These are phyloP conservation scores for Xenotilapia flavipinnis DNA, from an alignment of 2,113 vertebrate genomes.

Conservation along the genomic window DNA sequence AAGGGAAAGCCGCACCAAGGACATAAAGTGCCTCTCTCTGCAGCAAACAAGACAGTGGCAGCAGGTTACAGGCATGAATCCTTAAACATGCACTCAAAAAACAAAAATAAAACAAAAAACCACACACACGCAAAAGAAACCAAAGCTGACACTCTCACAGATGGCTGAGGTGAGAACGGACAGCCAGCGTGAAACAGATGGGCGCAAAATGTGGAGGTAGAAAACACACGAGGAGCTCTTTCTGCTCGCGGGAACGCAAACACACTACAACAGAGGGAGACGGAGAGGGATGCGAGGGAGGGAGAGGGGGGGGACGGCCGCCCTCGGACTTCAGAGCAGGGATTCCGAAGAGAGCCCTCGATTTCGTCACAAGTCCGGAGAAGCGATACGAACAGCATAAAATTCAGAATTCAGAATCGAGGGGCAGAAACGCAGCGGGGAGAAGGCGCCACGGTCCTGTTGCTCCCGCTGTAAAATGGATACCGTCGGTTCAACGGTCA, in stretches of 20 bases:
- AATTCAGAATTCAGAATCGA: not conserved
- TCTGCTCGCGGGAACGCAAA: not conserved
- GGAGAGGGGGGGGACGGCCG: not conserved
- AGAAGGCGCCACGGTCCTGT: slow-evolving; percentile 26
- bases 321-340: slow-evolving; percentile 45
- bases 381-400: not conserved
- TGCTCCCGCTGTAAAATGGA: slow-evolving; percentile 51
- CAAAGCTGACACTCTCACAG: slow-evolving; percentile 48
- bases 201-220: slow-evolving; percentile 38
- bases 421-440: not conserved
- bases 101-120: not conserved
- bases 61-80: not conserved
- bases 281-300: not conserved
- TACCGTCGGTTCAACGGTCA: slow-evolving; percentile 18
- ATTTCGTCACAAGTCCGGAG: slow-evolving; percentile 42
- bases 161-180: slow-evolving; percentile 64
- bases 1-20: not conserved
- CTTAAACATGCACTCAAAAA: not conserved
- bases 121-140: not conserved
- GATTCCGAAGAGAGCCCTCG: slow-evolving; percentile 43
- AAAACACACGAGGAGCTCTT: slow-evolving; percentile 2
- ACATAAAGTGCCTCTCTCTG: not conserved
- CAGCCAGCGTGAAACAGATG: slow-evolving; percentile 64
- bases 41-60: not conserved
- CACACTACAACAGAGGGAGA: not conserved